phyloP scores from a whole-genome alignment of 2,113 vertebrate species.

The Synodontis membranacea region DNA sequence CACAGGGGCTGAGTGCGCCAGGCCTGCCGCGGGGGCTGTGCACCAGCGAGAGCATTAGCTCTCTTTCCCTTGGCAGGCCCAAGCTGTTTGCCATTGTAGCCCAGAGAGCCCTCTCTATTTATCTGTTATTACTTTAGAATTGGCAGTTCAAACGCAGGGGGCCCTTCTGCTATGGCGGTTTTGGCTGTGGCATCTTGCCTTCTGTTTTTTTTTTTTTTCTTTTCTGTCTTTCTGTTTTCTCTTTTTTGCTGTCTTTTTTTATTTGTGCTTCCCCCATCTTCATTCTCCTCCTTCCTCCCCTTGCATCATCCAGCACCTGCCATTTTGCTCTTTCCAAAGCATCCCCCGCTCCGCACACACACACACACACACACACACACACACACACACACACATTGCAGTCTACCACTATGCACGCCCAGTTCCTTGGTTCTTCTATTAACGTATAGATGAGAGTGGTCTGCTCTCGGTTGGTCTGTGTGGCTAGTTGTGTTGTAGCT shows the following conservation, averaged over 20 bases:
- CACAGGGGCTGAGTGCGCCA: conserved; percentile 64
- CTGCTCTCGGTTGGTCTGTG: conserved; percentile 39
- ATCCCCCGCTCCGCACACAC: conserved; percentile 3
- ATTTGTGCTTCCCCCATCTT: conserved; percentile 3
- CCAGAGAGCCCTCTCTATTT: conserved; percentile 73
- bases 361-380: conserved; percentile 1
- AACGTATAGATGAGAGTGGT: too few relatives aligned
- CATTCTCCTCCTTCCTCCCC: conserved; percentile 10
- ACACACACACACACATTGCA: conserved; percentile 1
- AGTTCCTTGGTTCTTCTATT: conserved; percentile 44
- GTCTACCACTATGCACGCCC: background rate
- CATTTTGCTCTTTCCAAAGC: conserved; percentile 40
- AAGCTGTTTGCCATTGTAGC: conserved; percentile 76
- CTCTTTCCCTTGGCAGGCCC: conserved; percentile 73
- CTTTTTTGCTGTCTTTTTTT: conserved; percentile 11
- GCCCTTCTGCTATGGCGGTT: conserved; percentile 62
- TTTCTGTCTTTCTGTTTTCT: conserved; percentile 11
- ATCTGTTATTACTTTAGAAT: conserved; percentile 76
- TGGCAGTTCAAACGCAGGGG: conserved; percentile 73
- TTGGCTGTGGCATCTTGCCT: conserved; percentile 60
- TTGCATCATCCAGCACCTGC: conserved; percentile 41
- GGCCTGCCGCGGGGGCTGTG: conserved; percentile 66
- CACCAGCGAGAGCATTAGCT: conserved; percentile 72
- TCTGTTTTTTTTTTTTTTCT: conserved; percentile 36
- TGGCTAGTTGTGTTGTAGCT: conserved; percentile 37